Evolutionary conservation across 2,888 invertebrate species (phyloP), one percentile per base, ranked within the genome.

Genomic region (Baronia brevicornis): DNA sequence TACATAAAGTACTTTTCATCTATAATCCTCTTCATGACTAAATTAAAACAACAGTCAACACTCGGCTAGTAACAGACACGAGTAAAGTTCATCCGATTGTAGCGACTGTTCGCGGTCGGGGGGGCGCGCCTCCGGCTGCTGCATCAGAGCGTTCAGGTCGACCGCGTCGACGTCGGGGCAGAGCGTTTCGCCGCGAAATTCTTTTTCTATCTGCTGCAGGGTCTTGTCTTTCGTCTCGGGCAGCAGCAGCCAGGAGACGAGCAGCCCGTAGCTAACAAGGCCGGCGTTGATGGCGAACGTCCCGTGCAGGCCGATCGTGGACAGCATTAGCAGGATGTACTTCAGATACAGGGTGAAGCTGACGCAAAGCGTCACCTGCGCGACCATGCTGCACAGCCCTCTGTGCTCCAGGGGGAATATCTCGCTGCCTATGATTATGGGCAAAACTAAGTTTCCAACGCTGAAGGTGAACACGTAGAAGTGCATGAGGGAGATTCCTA

Each of bases 391-490:
- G 13, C 89, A 90, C 2, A 89, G 59, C 0, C 88, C 89, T 28
- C 89, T 72, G 25, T 85, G 84, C 28, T 82, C 79, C 23, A 86
- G 67, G 0, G 90, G 85, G 54, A 90, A 90, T n/a, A 91, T 74
- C 58, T 91, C 91, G 0, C 90, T 90, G 34, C 89, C 87, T 64
- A 91, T 79, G 3, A 89, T 86, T 74, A 91, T 91, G 0, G 91
- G 90, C 35, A 91, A 61, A 1, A 90, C 88, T 7, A 88, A 75
- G 28, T 88, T 68, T 1, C 90, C 89, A 5, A 87, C 67, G 3
- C 85, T 75, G 23, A 87, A 63, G 15, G 86, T 85, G 3, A 80
- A 74, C 48, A 87, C 87, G 46, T 89, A 88, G 0, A 72, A 40
- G 38, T 87, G 58, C 38, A 87, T 60, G 44, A 85, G 54, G 39